Conservation (phyloP, 2,888 invertebrate genomes). For the Colostygia pectinataria region DNA sequence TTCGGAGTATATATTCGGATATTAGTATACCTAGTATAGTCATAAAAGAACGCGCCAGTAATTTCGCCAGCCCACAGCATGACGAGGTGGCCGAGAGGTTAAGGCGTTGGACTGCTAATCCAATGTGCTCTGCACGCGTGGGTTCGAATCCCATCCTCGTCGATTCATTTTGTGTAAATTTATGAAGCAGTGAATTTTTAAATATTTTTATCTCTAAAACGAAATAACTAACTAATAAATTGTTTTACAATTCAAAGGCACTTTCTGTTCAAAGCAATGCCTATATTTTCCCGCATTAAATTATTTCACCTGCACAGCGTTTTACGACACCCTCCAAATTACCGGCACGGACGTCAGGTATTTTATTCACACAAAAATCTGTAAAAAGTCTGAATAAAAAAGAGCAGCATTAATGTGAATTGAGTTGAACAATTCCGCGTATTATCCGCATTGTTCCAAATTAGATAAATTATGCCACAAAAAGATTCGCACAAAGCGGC, state of each 20-base stretch:
- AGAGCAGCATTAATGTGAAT: constrained; percentile 41
- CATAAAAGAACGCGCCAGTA: constrained; percentile 1
- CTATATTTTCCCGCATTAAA: constrained; percentile 14
- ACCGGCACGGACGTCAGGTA: constrained; percentile 18
- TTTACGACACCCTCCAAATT: constrained; percentile 19
- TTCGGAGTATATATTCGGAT: neutral
- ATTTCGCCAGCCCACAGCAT: constrained; percentile 20
- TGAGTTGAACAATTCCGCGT: constrained; percentile 51
- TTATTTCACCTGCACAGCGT: constrained; percentile 12
- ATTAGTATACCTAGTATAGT: neutral
- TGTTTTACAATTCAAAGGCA: constrained; percentile 2
- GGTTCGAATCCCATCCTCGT: constrained; percentile 93
- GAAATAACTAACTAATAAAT: neutral
- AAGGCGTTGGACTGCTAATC: constrained; percentile 89
- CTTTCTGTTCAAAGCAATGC: neutral
- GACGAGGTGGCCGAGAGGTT: constrained; percentile 84
- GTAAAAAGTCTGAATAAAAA: constrained; percentile 31
- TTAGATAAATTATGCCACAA: constrained; percentile 75
- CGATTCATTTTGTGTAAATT: constrained; percentile 54
- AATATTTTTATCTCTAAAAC: neutral
- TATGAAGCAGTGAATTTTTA: neutral
- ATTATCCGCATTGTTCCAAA: constrained; percentile 71
- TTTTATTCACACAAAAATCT: constrained; percentile 24
- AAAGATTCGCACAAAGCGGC: constrained; percentile 66
- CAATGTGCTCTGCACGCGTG: constrained; percentile 93